These are phyloP conservation scores for Notechis scutatus DNA, from an alignment of 2,113 vertebrate genomes.

Conservation along the genomic window DNA sequence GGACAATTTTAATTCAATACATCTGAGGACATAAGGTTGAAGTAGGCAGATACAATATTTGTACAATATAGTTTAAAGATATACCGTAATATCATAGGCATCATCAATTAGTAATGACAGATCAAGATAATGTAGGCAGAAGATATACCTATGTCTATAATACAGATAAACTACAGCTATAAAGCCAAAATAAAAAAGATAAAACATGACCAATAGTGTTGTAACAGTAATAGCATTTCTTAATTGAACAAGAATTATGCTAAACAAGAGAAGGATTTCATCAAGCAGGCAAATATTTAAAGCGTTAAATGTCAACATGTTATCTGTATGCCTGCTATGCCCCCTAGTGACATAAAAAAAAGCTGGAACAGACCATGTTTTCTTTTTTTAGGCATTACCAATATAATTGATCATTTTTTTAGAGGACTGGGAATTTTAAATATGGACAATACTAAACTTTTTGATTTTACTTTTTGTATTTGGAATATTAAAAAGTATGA, in stretches of 20 bases:
- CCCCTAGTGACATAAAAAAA: slow-evolving; percentile 63
- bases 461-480: background rate
- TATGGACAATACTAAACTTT: background rate
- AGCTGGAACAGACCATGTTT: background rate
- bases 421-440: background rate
- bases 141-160: background rate
- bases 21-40: background rate
- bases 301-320: background rate
- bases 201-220: background rate
- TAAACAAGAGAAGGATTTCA: background rate
- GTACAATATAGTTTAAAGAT: background rate
- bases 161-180: background rate
- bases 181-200: background rate
- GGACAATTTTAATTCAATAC: background rate
- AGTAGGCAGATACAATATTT: background rate
- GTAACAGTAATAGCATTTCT: background rate
- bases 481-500: background rate
- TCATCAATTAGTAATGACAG: background rate
- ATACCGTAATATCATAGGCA: background rate
- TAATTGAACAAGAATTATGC: background rate
- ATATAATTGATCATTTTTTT: background rate
- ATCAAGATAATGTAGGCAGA: background rate
- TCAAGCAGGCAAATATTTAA: background rate
- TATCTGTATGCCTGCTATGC: slow-evolving; percentile 46
- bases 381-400: background rate